Evolutionary conservation across 2,888 invertebrate species (phyloP).

Genomic region (Napeogenes inachia): DNA sequence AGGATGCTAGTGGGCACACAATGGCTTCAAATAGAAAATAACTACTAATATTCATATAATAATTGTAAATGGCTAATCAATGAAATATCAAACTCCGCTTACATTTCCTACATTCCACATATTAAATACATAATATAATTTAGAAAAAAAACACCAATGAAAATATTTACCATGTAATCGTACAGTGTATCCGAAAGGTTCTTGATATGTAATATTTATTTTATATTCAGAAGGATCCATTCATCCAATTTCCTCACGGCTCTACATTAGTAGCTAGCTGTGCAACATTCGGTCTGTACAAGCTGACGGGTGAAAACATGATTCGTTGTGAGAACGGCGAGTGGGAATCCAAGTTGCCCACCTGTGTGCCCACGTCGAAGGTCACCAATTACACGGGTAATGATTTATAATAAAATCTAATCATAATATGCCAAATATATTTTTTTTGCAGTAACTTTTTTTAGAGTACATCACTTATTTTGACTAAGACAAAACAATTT

Average conservation of each 20-base stretch:
- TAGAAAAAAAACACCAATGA: too few relatives aligned
- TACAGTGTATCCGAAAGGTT: neutral
- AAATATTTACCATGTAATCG: too few relatives aligned
- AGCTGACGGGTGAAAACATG: conserved; percentile 86
- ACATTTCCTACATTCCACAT: too few relatives aligned
- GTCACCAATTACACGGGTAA: conserved; percentile 91
- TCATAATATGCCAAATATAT: neutral
- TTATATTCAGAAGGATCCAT: conserved; percentile 54
- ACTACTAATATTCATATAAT: too few relatives aligned
- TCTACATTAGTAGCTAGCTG: conserved; percentile 86
- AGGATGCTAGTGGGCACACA: too few relatives aligned
- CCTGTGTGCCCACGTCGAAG: conserved; percentile 90
- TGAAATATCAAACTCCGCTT: too few relatives aligned
- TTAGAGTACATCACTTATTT: too few relatives aligned
- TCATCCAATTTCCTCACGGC: conserved; percentile 85
- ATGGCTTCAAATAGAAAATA: too few relatives aligned
- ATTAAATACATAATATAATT: too few relatives aligned
- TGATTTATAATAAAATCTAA: neutral
- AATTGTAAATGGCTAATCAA: too few relatives aligned
- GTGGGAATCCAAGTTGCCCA: conserved; percentile 87
- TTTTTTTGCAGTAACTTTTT: too few relatives aligned
- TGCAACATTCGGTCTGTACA: conserved; percentile 89
- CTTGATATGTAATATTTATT: conserved; percentile 14
- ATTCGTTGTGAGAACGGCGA: conserved; percentile 88
- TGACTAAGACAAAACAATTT: too few relatives aligned